Conservation (phyloP, 1,140 invertebrate genomes). For the Hylaeus anthracinus region DNA sequence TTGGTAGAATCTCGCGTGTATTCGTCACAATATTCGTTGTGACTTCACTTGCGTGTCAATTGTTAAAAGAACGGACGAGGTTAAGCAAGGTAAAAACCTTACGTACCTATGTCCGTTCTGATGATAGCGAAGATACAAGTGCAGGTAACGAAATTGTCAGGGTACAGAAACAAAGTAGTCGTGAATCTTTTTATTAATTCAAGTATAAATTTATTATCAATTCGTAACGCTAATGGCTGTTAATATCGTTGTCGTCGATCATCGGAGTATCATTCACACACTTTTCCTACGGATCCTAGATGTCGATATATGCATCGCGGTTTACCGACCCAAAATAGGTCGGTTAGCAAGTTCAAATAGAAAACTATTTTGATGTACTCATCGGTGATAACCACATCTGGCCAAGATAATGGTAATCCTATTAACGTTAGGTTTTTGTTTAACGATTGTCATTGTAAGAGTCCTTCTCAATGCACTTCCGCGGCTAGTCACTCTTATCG, state of each 20-base stretch:
- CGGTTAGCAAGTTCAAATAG: background rate
- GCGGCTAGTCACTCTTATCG: background rate
- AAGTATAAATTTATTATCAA: slow-evolving; percentile 40
- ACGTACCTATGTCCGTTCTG: too few relatives aligned
- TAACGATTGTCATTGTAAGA: background rate
- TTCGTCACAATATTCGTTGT: too few relatives aligned
- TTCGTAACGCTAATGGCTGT: background rate
- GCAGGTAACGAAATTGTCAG: too few relatives aligned
- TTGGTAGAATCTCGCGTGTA: too few relatives aligned
- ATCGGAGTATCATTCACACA: slow-evolving; percentile 15
- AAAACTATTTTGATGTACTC: background rate
- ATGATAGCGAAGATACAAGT: too few relatives aligned
- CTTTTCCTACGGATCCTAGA: background rate
- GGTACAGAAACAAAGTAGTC: too few relatives aligned
- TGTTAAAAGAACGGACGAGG: too few relatives aligned
- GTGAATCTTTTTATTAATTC: background rate
- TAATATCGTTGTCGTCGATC: background rate
- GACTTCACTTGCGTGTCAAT: too few relatives aligned
- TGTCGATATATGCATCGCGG: too few relatives aligned
- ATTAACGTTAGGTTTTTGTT: background rate
- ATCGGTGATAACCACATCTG: background rate
- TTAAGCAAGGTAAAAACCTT: too few relatives aligned
- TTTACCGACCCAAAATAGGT: background rate
- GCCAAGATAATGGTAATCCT: background rate
- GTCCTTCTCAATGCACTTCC: background rate